Evolutionary conservation across 2,113 vertebrate genomes (phyloP).

Genomic region (Hippocampus abdominalis): DNA sequence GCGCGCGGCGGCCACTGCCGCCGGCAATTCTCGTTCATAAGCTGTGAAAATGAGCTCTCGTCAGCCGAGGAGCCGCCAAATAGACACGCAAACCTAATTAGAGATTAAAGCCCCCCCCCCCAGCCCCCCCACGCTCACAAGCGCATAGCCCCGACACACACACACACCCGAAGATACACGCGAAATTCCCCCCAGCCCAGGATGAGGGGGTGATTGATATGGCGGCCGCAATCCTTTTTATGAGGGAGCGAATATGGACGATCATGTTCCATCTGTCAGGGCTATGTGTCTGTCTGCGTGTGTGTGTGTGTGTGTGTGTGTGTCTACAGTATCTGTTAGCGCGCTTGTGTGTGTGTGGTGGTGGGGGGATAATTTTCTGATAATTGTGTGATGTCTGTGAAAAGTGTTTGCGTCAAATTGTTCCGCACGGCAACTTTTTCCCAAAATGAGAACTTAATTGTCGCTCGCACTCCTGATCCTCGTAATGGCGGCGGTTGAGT

Average conservation of each 20-base stretch:
- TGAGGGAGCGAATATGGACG: conserved; percentile 62
- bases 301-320: conserved; percentile 5
- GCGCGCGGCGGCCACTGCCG: neutral
- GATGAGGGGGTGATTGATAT: conserved; percentile 63
- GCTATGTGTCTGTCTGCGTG: conserved; percentile 15
- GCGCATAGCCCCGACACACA: neutral
- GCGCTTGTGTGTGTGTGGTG: neutral
- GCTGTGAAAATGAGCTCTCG: conserved; percentile 54
- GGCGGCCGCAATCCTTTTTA: conserved; percentile 53
- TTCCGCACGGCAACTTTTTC: neutral
- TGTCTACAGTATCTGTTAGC: neutral
- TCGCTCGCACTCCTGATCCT: neutral
- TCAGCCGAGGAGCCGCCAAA: conserved; percentile 45
- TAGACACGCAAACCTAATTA: conserved; percentile 62
- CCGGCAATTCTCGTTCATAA: conserved; percentile 22
- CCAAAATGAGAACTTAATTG: conserved; percentile 4
- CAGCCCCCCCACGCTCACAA: neutral
- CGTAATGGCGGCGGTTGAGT: neutral
- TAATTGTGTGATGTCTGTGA: neutral
- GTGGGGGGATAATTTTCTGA: neutral
- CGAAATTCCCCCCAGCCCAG: conserved; percentile 5
- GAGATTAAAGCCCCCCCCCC: conserved; percentile 30
- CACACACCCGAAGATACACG: neutral
- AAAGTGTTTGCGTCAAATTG: neutral
- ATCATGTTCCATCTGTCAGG: conserved; percentile 63